A percentile compares a stretch with the other conserved stretches of the same genome.
Conservation (phyloP, 2,888 invertebrate species). For the Oxyteleia sp. region DNA sequence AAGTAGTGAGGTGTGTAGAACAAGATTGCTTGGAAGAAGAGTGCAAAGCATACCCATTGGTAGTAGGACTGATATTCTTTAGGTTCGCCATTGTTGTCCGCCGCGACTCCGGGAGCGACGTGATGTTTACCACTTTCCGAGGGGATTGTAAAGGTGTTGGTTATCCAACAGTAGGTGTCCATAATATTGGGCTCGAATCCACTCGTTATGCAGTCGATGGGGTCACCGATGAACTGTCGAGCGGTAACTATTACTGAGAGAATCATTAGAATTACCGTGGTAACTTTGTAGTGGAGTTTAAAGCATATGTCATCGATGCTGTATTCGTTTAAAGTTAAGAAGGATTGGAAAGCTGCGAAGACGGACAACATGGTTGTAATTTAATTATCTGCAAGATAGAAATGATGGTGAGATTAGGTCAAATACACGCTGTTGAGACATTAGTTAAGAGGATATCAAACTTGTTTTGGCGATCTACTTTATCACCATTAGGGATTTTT, state of each 20-base stretch:
- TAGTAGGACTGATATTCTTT: conserved; percentile 97
- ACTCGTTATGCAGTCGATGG: neutral
- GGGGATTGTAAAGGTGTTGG: conserved; percentile 94
- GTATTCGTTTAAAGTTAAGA: too few relatives aligned
- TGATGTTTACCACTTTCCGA: neutral
- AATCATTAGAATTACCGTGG: neutral
- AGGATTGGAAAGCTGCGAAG: too few relatives aligned
- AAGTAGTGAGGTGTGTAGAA: neutral
- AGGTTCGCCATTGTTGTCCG: conserved; percentile 87
- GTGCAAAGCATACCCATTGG: conserved; percentile 96
- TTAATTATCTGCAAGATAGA: too few relatives aligned
- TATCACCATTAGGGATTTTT: too few relatives aligned
- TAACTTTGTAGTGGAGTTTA: conserved; percentile 13
- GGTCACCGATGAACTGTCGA: conserved; percentile 19
- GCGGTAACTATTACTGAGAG: conserved; percentile 6
- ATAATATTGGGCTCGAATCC: neutral
- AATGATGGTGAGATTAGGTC: too few relatives aligned
- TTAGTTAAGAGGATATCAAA: too few relatives aligned
- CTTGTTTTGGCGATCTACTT: too few relatives aligned
- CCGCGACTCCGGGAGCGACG: neutral
- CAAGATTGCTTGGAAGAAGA: neutral
- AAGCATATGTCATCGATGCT: conserved; percentile 4
- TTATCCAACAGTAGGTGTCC: conserved; percentile 50
- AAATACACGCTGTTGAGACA: too few relatives aligned
- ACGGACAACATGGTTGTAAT: too few relatives aligned